A percentile compares a stretch with the other conserved stretches of the same genome.
Conservation (phyloP, 2,888 invertebrate genomes). For the Stenichneumon culpator region DNA sequence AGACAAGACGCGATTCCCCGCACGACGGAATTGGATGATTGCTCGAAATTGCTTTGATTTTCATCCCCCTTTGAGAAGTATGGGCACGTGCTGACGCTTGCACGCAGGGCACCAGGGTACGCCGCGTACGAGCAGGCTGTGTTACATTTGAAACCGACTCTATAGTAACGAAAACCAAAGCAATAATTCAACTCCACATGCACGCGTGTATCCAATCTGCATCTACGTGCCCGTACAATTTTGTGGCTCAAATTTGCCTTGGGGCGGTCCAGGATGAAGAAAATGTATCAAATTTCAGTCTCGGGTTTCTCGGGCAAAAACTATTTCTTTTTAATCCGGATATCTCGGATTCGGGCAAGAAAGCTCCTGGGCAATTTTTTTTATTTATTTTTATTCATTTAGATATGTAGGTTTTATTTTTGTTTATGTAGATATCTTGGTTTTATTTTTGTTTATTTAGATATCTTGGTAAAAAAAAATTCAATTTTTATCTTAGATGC, state of each 20-base stretch:
- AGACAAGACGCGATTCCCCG: conserved; percentile 68
- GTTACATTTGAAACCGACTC: not conserved
- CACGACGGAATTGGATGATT: conserved; percentile 78
- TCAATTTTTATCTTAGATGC: not conserved
- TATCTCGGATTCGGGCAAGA: not conserved
- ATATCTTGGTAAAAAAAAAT: not conserved
- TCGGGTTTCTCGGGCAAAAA: not conserved
- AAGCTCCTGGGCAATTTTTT: not conserved
- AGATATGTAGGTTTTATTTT: no score
- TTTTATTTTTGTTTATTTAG: no score
- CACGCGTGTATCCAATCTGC: conserved; percentile 1
- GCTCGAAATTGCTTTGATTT: conserved; percentile 78
- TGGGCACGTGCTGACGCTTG: conserved; percentile 56
- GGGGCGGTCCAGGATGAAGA: not conserved
- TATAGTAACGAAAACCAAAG: not conserved
- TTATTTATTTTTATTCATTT: no score
- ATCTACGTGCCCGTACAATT: not conserved
- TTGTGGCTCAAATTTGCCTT: not conserved
- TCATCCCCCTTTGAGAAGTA: conserved; percentile 62
- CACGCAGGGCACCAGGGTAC: conserved; percentile 21
- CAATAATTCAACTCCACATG: conserved; percentile 29
- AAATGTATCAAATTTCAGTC: conserved; percentile 4
- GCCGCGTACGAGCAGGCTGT: not conserved
- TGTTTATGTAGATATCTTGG: no score
- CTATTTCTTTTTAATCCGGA: no score